Conservation (phyloP, 64 coral and sea anemone species). For the Catalaphyllia jardinei region DNA sequence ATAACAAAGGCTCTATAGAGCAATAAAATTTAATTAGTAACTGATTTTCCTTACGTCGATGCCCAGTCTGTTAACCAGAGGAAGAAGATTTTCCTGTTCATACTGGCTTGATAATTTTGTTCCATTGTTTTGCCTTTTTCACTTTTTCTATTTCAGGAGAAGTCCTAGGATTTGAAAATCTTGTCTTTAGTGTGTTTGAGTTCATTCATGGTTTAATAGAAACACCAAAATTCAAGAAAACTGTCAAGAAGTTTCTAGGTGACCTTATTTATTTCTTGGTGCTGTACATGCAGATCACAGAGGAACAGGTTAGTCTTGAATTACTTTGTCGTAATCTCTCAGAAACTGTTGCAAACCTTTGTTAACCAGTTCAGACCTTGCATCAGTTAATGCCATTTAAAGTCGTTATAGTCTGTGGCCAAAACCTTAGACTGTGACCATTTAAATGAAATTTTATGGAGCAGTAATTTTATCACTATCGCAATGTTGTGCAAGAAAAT, state of each 20-base stretch:
- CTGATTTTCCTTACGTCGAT: too few relatives aligned
- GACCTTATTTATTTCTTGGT: constrained; percentile 95
- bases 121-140: not conserved
- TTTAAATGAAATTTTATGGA: too few relatives aligned
- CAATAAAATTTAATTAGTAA: too few relatives aligned
- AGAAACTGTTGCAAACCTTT: not conserved
- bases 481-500: too few relatives aligned
- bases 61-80: too few relatives aligned
- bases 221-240: constrained; percentile 94
- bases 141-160: constrained; percentile 62
- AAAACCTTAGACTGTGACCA: too few relatives aligned
- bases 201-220: constrained; percentile 97
- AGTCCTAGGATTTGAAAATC: constrained; percentile 94
- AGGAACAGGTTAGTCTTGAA: constrained; percentile 74
- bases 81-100: too few relatives aligned
- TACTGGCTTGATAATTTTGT: not conserved
- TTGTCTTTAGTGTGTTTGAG: constrained; percentile 96
- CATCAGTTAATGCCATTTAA: too few relatives aligned
- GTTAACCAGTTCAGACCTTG: too few relatives aligned
- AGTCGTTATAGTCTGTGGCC: too few relatives aligned
- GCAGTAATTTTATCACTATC: too few relatives aligned
- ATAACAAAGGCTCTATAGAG: too few relatives aligned
- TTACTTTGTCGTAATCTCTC: not conserved
- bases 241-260: constrained; percentile 86
- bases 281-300: constrained; percentile 95